Evolutionary conservation across 2,113 vertebrate species (phyloP), one percentile per base, ranked within the genome.

Genomic region (Sebastes fasciatus): DNA sequence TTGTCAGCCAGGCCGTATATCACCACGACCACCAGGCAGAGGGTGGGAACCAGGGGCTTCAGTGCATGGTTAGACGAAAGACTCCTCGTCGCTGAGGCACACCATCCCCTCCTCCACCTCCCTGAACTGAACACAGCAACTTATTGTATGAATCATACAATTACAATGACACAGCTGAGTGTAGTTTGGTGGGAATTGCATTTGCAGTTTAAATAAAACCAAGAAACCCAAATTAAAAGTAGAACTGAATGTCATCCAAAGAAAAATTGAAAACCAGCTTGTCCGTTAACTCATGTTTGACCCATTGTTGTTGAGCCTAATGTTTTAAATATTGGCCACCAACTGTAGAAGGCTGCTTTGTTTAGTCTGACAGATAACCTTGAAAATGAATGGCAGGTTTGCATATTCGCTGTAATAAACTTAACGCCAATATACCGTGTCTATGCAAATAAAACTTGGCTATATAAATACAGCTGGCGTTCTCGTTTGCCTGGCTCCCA

Each of bases 1-100:
- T 74, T 88, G 79, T 94, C 93, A 5, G 83, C 90, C 45, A 93
- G 84, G n/a, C 86, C 65, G 7, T 95, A 95, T 13, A 91, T 8
- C 14, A 93, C 60, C 46, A 92, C 16, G 0, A 84, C 67, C 71
- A 79, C 48, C 43, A 89, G 65, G 60, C 80, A 77, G 58, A 93
- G 77, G 49, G 71, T 21, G 52, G 86, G 86, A 12, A 87, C 6
- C 75, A 94, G 82, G 8, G 86, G 74, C 85, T 93, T 94, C 78
- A 86, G 93, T 0, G 61, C 34, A 8, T 60, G 74, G 11, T 26
- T 52, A 6, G 60, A 70, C 0, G 57, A 71, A 1, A 88, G 65
- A 1, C 16, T 81, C 74, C 65, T 89, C 17, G 77, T 42, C 8
- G 10, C 63, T 7, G 19, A 74, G 13, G 11, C 62, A 54, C 61